phyloP scores from a whole-genome alignment of 1,140 invertebrate species.

The Pygmarrhopalites habei region DNA sequence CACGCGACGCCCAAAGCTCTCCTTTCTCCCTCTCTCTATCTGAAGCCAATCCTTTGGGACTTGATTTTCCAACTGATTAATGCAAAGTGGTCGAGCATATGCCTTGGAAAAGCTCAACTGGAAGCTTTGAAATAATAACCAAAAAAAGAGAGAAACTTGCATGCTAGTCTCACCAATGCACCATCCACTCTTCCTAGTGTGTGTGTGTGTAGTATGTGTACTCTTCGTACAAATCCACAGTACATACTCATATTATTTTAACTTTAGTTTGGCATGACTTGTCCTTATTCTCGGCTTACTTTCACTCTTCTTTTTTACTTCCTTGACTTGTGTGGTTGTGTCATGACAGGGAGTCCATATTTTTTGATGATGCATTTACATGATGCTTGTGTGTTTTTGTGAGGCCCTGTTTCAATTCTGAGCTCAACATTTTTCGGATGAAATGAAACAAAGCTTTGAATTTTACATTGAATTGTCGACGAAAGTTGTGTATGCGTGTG shows the following conservation, averaged over 20 bases:
- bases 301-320: not conserved
- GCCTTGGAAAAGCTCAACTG: not conserved
- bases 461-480: no score
- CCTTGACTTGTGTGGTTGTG: not conserved
- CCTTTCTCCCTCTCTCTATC: not conserved
- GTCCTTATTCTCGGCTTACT: not conserved
- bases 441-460: no score
- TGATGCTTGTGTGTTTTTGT: not conserved
- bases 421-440: not conserved
- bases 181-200: not conserved
- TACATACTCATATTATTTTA: not conserved
- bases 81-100: slow-evolving; percentile 11
- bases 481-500: no score
- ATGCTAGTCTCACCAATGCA: not conserved
- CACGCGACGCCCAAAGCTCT: no score
- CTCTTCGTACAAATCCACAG: not conserved
- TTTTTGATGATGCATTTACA: not conserved
- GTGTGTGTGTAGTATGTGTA: not conserved
- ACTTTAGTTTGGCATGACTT: not conserved
- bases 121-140: not conserved
- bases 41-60: not conserved
- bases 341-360: not conserved
- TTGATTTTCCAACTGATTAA: slow-evolving; percentile 15
- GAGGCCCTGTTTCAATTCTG: not conserved
- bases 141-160: not conserved